A percentile compares a stretch with the other conserved stretches of the same genome.
Evolutionary conservation across 2,888 invertebrate genomes (phyloP).

Genomic region (Gari tellinella): DNA sequence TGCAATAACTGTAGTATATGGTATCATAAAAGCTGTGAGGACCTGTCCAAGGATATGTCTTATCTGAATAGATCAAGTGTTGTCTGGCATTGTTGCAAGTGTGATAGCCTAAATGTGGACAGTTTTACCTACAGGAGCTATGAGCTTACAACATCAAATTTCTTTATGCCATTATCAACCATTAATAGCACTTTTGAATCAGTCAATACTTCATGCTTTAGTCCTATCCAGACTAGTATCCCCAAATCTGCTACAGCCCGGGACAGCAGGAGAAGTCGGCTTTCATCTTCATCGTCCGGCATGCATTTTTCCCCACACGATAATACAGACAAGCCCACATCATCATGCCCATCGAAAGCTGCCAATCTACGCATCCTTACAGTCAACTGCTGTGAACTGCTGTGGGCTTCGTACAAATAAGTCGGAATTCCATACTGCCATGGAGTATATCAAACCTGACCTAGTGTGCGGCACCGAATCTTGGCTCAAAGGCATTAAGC

Average conservation of each 20-base stretch:
- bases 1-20: too few species aligned
- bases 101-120: slow-evolving; percentile 6
- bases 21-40: too few species aligned
- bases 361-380: slow-evolving; percentile 22
- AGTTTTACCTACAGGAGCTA: slow-evolving; percentile 39
- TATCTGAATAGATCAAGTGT: not conserved
- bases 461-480: slow-evolving; percentile 30
- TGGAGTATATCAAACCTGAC: slow-evolving; percentile 27
- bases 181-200: slow-evolving; percentile 7
- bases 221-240: slow-evolving; percentile 31
- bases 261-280: too few species aligned
- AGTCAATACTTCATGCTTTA: slow-evolving; percentile 17
- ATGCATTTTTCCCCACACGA: too few species aligned
- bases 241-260: not conserved
- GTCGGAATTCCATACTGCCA: slow-evolving; percentile 15
- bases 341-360: not conserved
- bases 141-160: slow-evolving; percentile 18
- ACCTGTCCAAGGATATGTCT: not conserved
- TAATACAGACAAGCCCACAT: too few species aligned
- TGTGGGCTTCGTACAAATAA: slow-evolving; percentile 15
- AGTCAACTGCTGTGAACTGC: slow-evolving; percentile 20
- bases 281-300: too few species aligned
- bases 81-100: too few species aligned
- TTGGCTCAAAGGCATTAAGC: slow-evolving; percentile 32
- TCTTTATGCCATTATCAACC: slow-evolving; percentile 7